phyloP scores from a whole-genome alignment of 2,797 vertebrate species.

The Urocyon cinereoargenteus region DNA sequence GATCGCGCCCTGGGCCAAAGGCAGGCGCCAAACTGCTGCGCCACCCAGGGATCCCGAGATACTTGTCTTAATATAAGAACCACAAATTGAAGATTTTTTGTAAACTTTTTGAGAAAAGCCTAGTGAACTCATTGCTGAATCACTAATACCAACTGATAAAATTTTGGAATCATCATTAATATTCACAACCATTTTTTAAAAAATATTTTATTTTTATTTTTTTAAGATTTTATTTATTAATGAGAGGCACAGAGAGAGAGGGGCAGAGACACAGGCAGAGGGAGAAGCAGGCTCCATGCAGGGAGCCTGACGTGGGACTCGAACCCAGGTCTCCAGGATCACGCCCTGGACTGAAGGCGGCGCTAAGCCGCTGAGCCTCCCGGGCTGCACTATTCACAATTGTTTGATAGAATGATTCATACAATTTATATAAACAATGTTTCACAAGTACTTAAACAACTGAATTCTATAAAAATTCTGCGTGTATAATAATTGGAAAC shows the following conservation, averaged over 20 bases:
- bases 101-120: conserved; percentile 19
- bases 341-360: too few relatives aligned
- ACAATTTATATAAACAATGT: neutral
- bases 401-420: neutral
- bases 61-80: neutral
- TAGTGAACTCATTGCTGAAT: neutral
- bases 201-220: too few relatives aligned
- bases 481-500: conserved; percentile 29
- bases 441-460: conserved; percentile 3
- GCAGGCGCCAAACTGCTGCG: too few relatives aligned
- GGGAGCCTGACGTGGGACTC: too few relatives aligned
- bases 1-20: too few relatives aligned
- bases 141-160: neutral
- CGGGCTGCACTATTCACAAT: neutral
- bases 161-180: neutral
- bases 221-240: too few relatives aligned
- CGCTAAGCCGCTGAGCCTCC: too few relatives aligned
- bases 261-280: too few relatives aligned
- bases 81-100: conserved; percentile 8
- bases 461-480: conserved; percentile 48
- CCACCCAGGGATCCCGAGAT: too few relatives aligned
- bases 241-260: too few relatives aligned
- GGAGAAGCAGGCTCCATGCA: too few relatives aligned
- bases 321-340: too few relatives aligned
- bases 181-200: neutral